Percentiles rank a stretch among this genome's conserved stretches.
phyloP scores from a whole-genome alignment of 2,888 invertebrate species.

The Ornithoptera alexandrae region DNA sequence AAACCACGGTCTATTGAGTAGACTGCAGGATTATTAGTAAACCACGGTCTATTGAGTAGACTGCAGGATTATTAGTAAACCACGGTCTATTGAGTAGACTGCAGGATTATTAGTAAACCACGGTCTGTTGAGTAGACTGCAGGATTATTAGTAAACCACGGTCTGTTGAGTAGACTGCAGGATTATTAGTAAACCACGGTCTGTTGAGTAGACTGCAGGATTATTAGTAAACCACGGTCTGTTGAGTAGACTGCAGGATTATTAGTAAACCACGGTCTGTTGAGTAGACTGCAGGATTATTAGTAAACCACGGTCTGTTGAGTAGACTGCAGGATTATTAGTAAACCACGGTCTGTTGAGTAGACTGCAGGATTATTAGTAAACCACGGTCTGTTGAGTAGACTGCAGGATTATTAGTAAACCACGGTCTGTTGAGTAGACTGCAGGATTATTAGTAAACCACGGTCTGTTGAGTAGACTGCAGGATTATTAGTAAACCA shows the following conservation, averaged over 20 bases:
- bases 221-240: too few species aligned
- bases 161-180: too few species aligned
- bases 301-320: not conserved
- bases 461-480: not conserved
- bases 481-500: not conserved
- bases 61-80: not conserved
- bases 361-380: not conserved
- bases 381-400: constrained; percentile 30
- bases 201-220: too few species aligned
- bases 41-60: not conserved
- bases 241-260: too few species aligned
- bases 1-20: not conserved
- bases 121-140: not conserved
- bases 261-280: too few species aligned
- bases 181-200: too few species aligned
- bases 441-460: not conserved
- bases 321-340: not conserved
- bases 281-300: not conserved
- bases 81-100: not conserved
- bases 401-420: constrained; percentile 27
- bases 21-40: not conserved
- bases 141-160: too few species aligned
- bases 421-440: constrained; percentile 25
- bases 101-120: not conserved
- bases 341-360: too few species aligned